Base-by-base conservation (phyloP, 2,888 invertebrate genomes). In the Neuroscelio doddi region DNA sequence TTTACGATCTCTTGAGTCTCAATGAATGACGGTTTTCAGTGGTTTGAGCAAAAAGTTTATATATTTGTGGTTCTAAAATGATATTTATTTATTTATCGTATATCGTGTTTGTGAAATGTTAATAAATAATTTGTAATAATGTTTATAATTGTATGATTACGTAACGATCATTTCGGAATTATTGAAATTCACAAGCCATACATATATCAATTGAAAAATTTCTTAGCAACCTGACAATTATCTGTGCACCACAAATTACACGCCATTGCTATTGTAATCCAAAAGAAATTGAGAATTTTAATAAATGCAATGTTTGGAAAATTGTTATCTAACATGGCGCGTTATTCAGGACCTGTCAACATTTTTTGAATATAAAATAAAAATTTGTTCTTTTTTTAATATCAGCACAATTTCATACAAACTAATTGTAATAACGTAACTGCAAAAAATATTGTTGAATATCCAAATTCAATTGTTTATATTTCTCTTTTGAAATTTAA, bases 61-160 rank as follows among this genome's bases (percentile, higher is more conserved):
- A 39, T 30, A 36, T 64, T 57, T 52, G 57, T 53, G 51, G 45
- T 56, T 56, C 29, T 32, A 45, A 38, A 44, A 50, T 38, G 9
- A 38, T 5, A 16, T 38, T 38, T 38, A n/a, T 17, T 38, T 38
- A 3, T 21, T 5, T 21, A 21, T 2, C 21, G 2, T n/a, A n/a
- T n/a, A n/a, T n/a, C n/a, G n/a, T n/a, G n/a, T n/a, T n/a, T n/a
- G n/a, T n/a, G n/a, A n/a, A n/a, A n/a, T n/a, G n/a, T n/a, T n/a
- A n/a, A n/a, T n/a, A n/a, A n/a, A n/a, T n/a, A n/a, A n/a, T n/a
- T n/a, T n/a, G n/a, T n/a, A n/a, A n/a, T n/a, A n/a, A n/a, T n/a
- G n/a, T n/a, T n/a, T n/a, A n/a, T n/a, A n/a, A n/a, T n/a, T n/a
- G n/a, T n/a, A n/a, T n/a, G n/a, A n/a, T n/a, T n/a, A n/a, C n/a